phyloP scores from a whole-genome alignment of 2,888 invertebrate species.

The Apantesis nais region DNA sequence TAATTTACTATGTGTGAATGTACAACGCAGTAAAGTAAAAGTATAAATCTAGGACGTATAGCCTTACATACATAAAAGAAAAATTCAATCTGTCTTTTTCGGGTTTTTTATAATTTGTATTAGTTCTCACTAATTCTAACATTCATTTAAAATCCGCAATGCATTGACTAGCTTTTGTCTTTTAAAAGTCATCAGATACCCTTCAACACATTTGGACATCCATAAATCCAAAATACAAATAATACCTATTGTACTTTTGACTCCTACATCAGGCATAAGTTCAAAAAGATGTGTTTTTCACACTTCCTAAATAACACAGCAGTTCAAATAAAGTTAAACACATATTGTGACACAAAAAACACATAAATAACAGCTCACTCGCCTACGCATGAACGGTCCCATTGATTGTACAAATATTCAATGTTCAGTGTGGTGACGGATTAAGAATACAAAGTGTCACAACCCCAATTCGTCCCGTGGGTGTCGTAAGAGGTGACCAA shows the following conservation, averaged over 20 bases:
- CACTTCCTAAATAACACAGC: neutral
- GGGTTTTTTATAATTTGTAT: neutral
- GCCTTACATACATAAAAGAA: neutral
- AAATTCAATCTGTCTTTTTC: neutral
- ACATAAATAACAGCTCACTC: neutral
- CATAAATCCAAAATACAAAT: neutral
- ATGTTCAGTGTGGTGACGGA: no score
- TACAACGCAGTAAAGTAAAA: no score
- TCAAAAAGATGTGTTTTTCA: neutral
- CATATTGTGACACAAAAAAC: neutral
- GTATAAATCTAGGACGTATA: neutral
- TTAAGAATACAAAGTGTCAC: no score
- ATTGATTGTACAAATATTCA: neutral
- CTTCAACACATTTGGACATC: neutral
- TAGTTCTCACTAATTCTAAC: neutral
- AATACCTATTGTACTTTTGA: neutral
- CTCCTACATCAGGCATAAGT: neutral
- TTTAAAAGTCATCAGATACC: neutral
- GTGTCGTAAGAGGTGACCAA: no score
- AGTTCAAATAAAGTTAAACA: neutral
- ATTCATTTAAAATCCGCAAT: neutral
- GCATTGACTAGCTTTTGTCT: neutral
- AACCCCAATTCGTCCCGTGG: no score
- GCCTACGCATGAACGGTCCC: neutral
- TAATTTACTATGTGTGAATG: neutral